Evolutionary conservation across 2,113 vertebrate species (phyloP).

Genomic region (Leucopsar rothschildi): DNA sequence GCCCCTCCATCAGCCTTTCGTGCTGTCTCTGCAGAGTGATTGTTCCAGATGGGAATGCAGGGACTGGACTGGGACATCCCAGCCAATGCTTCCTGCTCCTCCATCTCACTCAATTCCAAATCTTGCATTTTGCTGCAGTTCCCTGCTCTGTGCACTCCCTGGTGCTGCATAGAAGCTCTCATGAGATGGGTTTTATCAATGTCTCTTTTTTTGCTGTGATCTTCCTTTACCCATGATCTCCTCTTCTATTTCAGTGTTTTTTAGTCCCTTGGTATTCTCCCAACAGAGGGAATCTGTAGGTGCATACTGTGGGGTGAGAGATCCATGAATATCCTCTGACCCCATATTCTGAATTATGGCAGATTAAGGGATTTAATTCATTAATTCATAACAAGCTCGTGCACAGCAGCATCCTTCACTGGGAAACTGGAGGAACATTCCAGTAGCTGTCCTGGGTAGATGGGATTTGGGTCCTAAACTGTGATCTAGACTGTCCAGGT

Average conservation of each 20-base stretch:
- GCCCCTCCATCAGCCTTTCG: neutral
- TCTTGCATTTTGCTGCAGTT: neutral
- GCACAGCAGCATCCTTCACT: neutral
- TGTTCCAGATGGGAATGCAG: neutral
- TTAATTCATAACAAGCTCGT: neutral
- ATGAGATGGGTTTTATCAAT: neutral
- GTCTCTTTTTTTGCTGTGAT: neutral
- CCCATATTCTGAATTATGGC: neutral
- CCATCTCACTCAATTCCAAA: neutral
- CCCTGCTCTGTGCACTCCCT: neutral
- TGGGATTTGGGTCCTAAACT: neutral
- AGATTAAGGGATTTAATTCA: neutral
- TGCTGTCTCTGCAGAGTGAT: fast-evolving
- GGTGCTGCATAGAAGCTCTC: neutral
- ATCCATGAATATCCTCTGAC: neutral
- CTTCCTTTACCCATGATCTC: neutral
- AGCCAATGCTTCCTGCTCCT: neutral
- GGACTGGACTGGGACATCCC: neutral
- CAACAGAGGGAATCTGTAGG: neutral
- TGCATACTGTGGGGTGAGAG: neutral
- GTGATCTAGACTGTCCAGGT: neutral
- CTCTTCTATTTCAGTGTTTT: neutral
- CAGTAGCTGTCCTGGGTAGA: neutral
- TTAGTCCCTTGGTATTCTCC: neutral
- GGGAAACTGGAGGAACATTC: neutral